These are phyloP conservation scores for Pionites leucogaster DNA, from an alignment of 2,113 vertebrate genomes.

Conservation along the genomic window DNA sequence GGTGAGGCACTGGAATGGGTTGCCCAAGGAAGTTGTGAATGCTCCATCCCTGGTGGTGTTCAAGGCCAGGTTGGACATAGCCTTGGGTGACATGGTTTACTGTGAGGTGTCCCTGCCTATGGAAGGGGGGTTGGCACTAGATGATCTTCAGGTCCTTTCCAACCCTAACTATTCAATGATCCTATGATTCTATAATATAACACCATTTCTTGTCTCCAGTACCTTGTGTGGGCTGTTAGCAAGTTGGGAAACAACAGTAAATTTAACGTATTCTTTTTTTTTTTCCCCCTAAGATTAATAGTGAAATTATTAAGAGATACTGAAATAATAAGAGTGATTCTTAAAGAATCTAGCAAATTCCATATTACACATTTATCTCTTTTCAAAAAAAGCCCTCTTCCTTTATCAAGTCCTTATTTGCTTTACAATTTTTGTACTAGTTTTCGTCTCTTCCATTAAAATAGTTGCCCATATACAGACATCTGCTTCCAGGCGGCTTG, in stretches of 20 bases:
- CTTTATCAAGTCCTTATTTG: background rate
- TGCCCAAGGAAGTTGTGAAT: no score
- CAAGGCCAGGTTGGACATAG: no score
- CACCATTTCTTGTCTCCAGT: background rate
- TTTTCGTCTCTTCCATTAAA: background rate
- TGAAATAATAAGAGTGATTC: background rate
- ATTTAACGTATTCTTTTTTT: background rate
- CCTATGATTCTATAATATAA: background rate
- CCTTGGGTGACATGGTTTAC: no score
- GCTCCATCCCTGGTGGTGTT: no score
- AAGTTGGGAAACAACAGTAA: background rate
- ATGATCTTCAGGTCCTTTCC: no score
- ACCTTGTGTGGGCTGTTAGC: background rate
- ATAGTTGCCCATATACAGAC: background rate
- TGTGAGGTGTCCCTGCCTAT: no score
- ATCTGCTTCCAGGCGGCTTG: background rate
- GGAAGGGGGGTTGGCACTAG: no score
- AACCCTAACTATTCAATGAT: no score
- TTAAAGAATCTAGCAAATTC: background rate
- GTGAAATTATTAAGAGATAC: background rate
- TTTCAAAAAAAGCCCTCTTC: background rate
- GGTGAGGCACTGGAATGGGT: no score
- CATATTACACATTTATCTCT: background rate
- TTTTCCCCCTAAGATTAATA: background rate
- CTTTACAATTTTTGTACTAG: background rate